Evolutionary conservation across 2,888 invertebrate genomes (phyloP).

Genomic region (Ophraella communa): DNA sequence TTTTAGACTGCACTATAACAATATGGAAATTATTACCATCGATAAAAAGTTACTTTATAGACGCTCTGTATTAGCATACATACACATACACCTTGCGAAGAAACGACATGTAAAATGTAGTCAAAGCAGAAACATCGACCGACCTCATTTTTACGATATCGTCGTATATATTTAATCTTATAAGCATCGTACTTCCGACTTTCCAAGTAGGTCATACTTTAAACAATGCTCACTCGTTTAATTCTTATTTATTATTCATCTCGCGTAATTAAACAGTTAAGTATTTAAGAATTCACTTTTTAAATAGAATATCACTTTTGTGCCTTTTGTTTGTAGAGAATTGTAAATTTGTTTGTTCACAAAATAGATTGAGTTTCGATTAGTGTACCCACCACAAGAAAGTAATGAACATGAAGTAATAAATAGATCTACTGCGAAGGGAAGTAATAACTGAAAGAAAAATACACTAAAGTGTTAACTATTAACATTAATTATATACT

Average conservation of each 20-base stretch:
- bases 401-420: too few relatives aligned
- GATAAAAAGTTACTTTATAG: background rate
- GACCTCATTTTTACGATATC: constrained; percentile 32
- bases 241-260: constrained; percentile 16
- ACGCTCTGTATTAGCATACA: background rate
- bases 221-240: constrained; percentile 29
- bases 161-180: constrained; percentile 24
- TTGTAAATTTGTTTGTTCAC: background rate
- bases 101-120: background rate
- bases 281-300: constrained; percentile 33
- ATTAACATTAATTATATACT: too few relatives aligned
- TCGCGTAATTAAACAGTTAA: constrained; percentile 24
- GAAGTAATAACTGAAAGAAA: too few relatives aligned
- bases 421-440: too few relatives aligned
- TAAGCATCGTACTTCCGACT: constrained; percentile 27
- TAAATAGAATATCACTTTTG: constrained; percentile 16
- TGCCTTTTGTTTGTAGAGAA: background rate
- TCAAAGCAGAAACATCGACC: constrained; percentile 10
- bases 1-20: too few relatives aligned
- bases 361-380: too few relatives aligned
- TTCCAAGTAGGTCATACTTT: constrained; percentile 29
- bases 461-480: too few relatives aligned
- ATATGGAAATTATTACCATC: too few relatives aligned
- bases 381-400: too few relatives aligned
- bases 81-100: background rate